phyloP scores from a whole-genome alignment of 2,888 invertebrate genomes.

The Drosophila subquinaria region DNA sequence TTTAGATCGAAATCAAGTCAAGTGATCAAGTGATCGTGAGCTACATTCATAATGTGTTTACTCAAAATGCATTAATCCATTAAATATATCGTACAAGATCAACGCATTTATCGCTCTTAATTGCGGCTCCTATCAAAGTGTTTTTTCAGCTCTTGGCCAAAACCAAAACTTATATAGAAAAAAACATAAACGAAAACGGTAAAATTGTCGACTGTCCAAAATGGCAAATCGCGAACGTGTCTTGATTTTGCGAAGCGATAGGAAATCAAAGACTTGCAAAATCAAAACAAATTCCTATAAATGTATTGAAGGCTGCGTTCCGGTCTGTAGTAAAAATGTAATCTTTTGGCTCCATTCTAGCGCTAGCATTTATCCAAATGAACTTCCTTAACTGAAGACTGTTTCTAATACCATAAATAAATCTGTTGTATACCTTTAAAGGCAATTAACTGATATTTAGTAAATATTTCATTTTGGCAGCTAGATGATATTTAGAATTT shows the following conservation, averaged over 20 bases:
- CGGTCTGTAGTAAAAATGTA: background rate
- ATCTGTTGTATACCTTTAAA: too few species aligned
- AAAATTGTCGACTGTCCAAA: conserved; percentile 36
- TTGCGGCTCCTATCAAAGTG: conserved; percentile 50
- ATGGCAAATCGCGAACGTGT: conserved; percentile 32
- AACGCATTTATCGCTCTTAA: conserved; percentile 22
- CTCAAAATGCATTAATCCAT: conserved; percentile 57
- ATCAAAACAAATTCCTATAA: background rate
- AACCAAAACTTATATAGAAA: background rate
- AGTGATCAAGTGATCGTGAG: conserved; percentile 75
- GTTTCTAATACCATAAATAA: too few species aligned
- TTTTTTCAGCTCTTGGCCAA: conserved; percentile 19
- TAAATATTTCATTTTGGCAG: too few species aligned
- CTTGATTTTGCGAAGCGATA: conserved; percentile 6
- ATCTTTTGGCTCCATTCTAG: background rate
- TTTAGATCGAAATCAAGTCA: conserved; percentile 22
- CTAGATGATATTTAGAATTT: too few species aligned
- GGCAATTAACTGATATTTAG: too few species aligned
- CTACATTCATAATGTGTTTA: conserved; percentile 63
- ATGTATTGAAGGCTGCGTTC: background rate
- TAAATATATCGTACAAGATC: conserved; percentile 70
- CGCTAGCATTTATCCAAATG: background rate
- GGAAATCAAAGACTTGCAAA: conserved; percentile 23
- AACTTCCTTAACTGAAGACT: background rate
- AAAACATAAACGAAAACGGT: conserved; percentile 3